Conservation (phyloP, 2,797 vertebrate genomes). For the Vipera ursinii region DNA sequence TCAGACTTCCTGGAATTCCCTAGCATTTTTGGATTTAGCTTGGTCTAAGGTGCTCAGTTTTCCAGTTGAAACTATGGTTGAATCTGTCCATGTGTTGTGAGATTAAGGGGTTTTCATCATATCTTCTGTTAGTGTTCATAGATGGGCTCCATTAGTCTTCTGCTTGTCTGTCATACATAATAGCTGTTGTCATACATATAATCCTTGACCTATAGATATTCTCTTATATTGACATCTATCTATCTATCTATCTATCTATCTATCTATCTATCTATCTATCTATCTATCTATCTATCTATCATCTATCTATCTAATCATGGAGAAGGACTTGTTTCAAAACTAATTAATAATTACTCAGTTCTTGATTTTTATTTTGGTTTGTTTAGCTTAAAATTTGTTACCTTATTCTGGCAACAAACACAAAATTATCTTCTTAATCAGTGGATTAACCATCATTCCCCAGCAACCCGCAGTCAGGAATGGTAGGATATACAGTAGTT, state of each 20-base stretch:
- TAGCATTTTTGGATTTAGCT: neutral
- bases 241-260: neutral
- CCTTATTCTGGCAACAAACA: neutral
- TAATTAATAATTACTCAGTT: neutral
- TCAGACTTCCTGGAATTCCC: neutral
- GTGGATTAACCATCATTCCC: neutral
- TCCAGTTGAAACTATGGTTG: neutral
- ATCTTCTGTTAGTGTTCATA: neutral
- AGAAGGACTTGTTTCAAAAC: neutral
- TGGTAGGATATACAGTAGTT: neutral
- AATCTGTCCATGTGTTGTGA: neutral
- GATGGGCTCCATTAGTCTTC: neutral
- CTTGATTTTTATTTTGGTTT: neutral
- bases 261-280: neutral
- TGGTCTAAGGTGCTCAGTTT: neutral
- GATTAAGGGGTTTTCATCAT: neutral
- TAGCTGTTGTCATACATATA: neutral
- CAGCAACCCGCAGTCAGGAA: neutral
- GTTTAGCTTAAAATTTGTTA: neutral
- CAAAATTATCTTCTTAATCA: neutral
- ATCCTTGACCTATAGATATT: neutral
- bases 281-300: neutral
- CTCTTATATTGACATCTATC: neutral
- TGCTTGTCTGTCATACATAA: neutral
- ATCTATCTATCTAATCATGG: neutral